Evolutionary conservation across 1,140 invertebrate species (phyloP), one percentile per base, ranked within the genome.

Genomic region (Tetragnatha versicolor): DNA sequence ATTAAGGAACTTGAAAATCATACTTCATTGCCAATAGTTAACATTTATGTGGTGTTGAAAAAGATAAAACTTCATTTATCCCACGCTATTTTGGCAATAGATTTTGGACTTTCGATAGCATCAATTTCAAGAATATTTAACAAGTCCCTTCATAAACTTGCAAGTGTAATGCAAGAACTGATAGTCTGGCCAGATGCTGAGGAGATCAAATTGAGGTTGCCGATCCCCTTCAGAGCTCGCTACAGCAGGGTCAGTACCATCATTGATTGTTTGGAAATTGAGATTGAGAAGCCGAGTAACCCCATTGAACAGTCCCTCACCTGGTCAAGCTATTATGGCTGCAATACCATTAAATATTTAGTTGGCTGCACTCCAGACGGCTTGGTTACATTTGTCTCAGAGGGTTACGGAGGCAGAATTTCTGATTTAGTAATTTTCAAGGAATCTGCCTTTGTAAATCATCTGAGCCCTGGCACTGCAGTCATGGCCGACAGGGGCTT

Each of bases 291-390:
- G 79, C 85, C 85, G 12, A 83, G 75, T 4, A 83, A 86, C 76
- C 63, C 84, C 6, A 12, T 86, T 2, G 25, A 84, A 72, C 87
- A 87, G 83, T 79, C 85, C 31, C 58, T 87, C 25, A 85, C 85
- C 31, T 88, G 86, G 86, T 87, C 86, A 5, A 84, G 87, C 1
- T 88, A 87, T 73, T 87, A 87, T 82, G 86, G 86, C 75, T 82
- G 81, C 29, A 87, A 88, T 70, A 87, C 86, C 12, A 81, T 87
- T 10, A 88, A 88, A 75, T 88, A 88, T 85, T 80, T 88, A 10
- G 82, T 88, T 66, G 84, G 84, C n/a, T 81, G 80, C 55, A 86
- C 84, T 20, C 84, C 85, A 27, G 84, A 87, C 83, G 85, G 85
- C 1, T 82, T 84, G n/a, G 83, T 86, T 14, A 85, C 84, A 82